These are phyloP conservation scores for Camponotus floridanus DNA, from an alignment of 1,140 invertebrate genomes.

Conservation along the genomic window DNA sequence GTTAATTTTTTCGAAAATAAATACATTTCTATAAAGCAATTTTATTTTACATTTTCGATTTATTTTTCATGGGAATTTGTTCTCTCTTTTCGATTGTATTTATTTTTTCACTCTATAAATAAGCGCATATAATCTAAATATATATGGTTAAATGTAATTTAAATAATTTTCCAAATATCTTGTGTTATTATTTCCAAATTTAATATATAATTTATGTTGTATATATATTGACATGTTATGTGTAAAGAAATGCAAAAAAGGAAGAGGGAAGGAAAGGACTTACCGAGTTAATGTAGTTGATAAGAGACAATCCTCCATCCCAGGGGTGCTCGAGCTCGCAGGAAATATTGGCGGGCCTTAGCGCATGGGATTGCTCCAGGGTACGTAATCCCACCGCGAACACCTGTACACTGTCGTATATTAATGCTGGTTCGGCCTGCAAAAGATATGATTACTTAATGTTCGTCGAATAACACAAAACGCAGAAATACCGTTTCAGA, in stretches of 20 bases:
- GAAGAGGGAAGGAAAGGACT: constrained; percentile 77
- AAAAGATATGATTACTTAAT: constrained; percentile 63
- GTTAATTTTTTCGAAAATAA: too few relatives aligned
- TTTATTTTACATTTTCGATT: too few relatives aligned
- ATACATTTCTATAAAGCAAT: too few relatives aligned
- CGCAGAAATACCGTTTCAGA: too few relatives aligned
- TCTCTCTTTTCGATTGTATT: too few relatives aligned
- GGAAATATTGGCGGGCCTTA: constrained; percentile 90
- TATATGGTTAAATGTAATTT: background rate
- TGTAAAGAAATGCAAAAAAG: constrained; percentile 12
- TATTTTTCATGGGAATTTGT: too few relatives aligned
- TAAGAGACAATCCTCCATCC: constrained; percentile 92
- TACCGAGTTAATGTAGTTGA: constrained; percentile 93
- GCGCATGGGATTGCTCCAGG: constrained; percentile 88
- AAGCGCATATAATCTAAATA: background rate
- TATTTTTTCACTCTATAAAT: too few relatives aligned
- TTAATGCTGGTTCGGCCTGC: constrained; percentile 92
- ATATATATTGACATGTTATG: too few relatives aligned
- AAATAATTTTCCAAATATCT: background rate
- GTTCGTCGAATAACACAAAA: background rate
- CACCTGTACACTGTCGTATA: constrained; percentile 93
- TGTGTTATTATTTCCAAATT: background rate
- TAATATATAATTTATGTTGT: background rate
- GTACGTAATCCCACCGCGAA: constrained; percentile 91
- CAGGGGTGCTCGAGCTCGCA: constrained; percentile 91